Conservation (phyloP, 2,888 invertebrate genomes). For the Acronicta psi region DNA sequence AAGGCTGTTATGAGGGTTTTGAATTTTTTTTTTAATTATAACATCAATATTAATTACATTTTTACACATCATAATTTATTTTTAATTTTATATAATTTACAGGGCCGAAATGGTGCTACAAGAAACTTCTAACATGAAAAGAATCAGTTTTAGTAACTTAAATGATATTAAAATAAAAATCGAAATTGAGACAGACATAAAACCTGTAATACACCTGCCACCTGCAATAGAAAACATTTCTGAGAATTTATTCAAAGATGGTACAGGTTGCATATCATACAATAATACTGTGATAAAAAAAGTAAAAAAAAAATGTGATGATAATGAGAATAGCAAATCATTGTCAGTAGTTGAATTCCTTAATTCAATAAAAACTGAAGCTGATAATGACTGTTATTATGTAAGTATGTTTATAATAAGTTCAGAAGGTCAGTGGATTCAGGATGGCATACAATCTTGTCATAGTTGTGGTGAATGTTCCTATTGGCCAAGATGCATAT, state of each 20-base stretch:
- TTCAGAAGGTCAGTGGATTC: too few relatives aligned
- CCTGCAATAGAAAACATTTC: constrained; percentile 36
- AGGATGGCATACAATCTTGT: too few relatives aligned
- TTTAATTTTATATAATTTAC: too few relatives aligned
- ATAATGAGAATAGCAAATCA: constrained; percentile 41
- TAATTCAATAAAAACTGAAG: constrained; percentile 64
- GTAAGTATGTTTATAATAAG: constrained; percentile 44
- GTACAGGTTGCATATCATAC: constrained; percentile 47
- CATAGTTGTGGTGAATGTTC: too few relatives aligned
- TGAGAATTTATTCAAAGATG: constrained; percentile 47
- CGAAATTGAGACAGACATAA: constrained; percentile 50
- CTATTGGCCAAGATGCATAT: too few relatives aligned
- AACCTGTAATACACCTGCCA: constrained; percentile 47
- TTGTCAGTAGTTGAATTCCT: constrained; percentile 67
- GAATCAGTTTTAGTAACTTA: constrained; percentile 67
- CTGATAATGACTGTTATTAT: constrained; percentile 56
- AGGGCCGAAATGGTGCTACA: constrained; percentile 67
- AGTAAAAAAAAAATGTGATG: constrained; percentile 27
- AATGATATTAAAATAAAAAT: constrained; percentile 67
- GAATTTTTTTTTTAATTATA: too few relatives aligned
- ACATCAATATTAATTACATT: too few relatives aligned
- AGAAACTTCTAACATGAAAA: constrained; percentile 57
- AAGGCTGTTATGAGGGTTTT: too few relatives aligned
- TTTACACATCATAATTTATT: too few relatives aligned
- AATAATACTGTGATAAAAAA: constrained; percentile 64